phyloP scores from a whole-genome alignment of 2,113 vertebrate species.

The Galeopterus variegatus region DNA sequence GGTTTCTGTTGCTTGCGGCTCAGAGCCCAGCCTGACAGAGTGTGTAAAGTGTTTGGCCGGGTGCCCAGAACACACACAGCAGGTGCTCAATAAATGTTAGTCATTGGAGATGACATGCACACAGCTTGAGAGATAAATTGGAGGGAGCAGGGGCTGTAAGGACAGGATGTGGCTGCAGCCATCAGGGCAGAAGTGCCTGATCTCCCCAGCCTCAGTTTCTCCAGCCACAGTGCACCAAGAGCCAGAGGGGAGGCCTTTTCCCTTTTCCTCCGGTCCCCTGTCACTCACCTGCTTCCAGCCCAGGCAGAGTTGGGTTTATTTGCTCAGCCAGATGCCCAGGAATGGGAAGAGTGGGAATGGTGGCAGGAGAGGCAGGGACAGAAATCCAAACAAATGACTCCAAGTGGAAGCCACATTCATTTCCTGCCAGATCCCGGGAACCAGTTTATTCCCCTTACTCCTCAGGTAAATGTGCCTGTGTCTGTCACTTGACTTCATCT shows the following conservation, averaged over 20 bases:
- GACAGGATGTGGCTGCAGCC: not conserved
- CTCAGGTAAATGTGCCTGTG: not conserved
- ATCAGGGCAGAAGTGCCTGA: not conserved
- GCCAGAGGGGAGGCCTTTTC: too few relatives aligned
- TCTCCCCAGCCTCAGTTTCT: not conserved
- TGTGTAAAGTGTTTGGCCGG: not conserved
- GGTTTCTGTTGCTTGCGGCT: not conserved
- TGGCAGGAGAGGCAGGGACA: not conserved
- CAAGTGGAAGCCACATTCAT: not conserved
- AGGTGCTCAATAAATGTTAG: slow-evolving; percentile 22
- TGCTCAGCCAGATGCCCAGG: not conserved
- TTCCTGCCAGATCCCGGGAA: not conserved
- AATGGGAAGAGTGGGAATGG: not conserved
- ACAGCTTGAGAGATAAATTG: not conserved
- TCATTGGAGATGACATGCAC: not conserved
- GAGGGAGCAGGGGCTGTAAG: not conserved
- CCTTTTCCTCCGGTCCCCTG: not conserved
- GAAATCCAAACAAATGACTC: not conserved
- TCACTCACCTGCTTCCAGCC: not conserved
- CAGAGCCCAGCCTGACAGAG: not conserved
- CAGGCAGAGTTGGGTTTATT: not conserved
- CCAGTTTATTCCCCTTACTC: not conserved
- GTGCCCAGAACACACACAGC: slow-evolving; percentile 1
- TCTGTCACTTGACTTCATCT: not conserved
- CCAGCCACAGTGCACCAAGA: not conserved